Base-by-base conservation (phyloP, 1,140 invertebrate species). In the Zaprionus africanus region DNA sequence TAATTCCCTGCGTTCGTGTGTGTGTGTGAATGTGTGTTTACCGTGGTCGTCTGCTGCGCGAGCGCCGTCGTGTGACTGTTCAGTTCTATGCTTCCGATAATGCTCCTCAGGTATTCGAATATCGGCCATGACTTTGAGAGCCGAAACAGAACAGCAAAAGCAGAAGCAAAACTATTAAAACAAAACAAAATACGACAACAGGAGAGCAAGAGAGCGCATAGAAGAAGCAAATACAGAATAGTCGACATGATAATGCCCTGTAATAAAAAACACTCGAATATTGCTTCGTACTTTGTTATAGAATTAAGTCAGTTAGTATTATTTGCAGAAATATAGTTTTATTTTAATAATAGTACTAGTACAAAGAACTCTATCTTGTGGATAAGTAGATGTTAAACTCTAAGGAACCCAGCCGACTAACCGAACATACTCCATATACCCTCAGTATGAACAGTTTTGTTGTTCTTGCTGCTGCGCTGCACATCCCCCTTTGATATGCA, bases 61-160 rank as follows among this genome's bases (percentile, higher is more conserved):
- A 88, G 53, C 78, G 85, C 78, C 68, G 71, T 74, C 54, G 62
- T 67, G 58, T 76, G 78, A 88, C 81, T 90, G 81, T 74, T 79
- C 68, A 64, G 38, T 24, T 22, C 63, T 36, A 12, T 51, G 60
- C 26, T 59, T 26, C 38, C 70, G 67, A 63, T 64, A 59, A 41
- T 78, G 71, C 62, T 84, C 61, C 64, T 64, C 81, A 79, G 81
- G 85, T 90, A 88, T 84, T 73, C 70, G 63, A 90, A 88, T 90
- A 90, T 82, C 86, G 82, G 76, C 85, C 85, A 77, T 88, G 85
- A 81, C 85, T 84, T 90, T 90, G 81, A 78, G 71, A 81, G 53
- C 41, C 22, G 34, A 79, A 79, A 62, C 66, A 71, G 77, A 81
- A 67, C 70, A 76, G 58, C 51, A 74, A 69, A 62, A 78, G 74